Percentiles rank a stretch among this genome's conserved stretches.
Evolutionary conservation across 1,140 invertebrate species (phyloP).

Genomic region (Leptoteleia sp.): DNA sequence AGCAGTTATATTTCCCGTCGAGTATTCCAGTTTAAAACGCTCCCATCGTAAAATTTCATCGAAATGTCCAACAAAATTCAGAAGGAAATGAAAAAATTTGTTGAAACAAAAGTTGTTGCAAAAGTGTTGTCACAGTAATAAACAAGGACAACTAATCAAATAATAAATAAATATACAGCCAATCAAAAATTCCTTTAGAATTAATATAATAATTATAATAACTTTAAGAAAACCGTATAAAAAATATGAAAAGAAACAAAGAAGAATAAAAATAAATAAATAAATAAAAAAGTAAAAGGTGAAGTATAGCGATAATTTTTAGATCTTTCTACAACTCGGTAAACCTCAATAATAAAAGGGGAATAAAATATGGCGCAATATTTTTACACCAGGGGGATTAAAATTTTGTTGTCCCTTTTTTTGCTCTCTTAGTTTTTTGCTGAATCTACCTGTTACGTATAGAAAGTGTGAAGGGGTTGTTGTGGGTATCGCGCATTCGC

Average conservation of each 20-base stretch:
- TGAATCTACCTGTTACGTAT: conserved; percentile 39
- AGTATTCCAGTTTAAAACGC: conserved; percentile 54
- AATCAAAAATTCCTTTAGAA: too few relatives aligned
- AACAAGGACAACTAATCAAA: too few relatives aligned
- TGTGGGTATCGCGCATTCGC: conserved; percentile 17
- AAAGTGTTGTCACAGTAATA: too few relatives aligned
- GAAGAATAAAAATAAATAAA: too few relatives aligned
- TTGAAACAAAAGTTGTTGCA: too few relatives aligned
- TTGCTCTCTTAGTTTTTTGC: conserved; percentile 6
- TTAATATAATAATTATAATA: too few relatives aligned
- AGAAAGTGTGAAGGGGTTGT: conserved; percentile 20
- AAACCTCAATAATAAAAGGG: not conserved
- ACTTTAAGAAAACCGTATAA: too few relatives aligned
- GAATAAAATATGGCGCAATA: conserved; percentile 3
- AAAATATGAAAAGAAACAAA: not conserved
- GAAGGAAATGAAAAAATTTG: not conserved
- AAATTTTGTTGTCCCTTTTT: conserved; percentile 11
- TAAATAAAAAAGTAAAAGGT: not conserved
- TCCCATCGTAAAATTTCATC: conserved; percentile 48
- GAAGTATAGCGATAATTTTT: too few relatives aligned
- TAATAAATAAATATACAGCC: too few relatives aligned
- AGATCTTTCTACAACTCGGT: too few relatives aligned
- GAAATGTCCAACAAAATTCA: conserved; percentile 58
- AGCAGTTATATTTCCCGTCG: conserved; percentile 55
- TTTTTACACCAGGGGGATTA: not conserved